Evolutionary conservation across 2,888 invertebrate genomes (phyloP), one percentile per base, ranked within the genome.

Genomic region (Acronicta alni): DNA sequence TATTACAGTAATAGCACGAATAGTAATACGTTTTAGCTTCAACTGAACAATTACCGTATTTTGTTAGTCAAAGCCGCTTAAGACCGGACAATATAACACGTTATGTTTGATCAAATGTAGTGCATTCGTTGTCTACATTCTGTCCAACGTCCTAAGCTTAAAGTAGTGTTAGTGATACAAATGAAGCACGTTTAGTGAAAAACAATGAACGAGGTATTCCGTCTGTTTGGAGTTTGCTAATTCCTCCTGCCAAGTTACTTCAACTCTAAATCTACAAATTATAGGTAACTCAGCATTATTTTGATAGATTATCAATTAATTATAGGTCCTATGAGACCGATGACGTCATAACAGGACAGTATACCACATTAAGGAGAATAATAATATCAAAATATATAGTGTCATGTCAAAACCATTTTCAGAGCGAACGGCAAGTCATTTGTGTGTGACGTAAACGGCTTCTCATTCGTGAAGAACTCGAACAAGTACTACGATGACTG

Each of bases 401-500:
- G 12, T 30, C 26, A 42, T 10, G 6, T 12, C 44, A 26, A 17
- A 5, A 35, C 12, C 12, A 1, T 9, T 61, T 75, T 65, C 87
- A 97, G 99, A 89, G 99, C 99, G 17, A 99, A 98, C 94, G 99
- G 99, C 47, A 98, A 99, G 90, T 99, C 99, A 0, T 99, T 98
- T 89, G 99, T 99, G 0, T 99, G 99, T 93, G 99, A 99, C 95
- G 99, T 99, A 3, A 99, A 99, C 92, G 99, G 99, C 0, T 99
- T 99, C 91, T 99, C 99, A 85, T 99, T 99, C 91, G 99, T 99
- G 23, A 99, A 99, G 90, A 99, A 99, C 89, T 99, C 99, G 0
- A 98, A 98, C 89, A 99, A 99, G 87, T 99, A 99, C 93, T 99
- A 99, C 87, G 99, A 99, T 90, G 99, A 99, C 86, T 99, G 99